A percentile compares a stretch with the other conserved stretches of the same genome.
phyloP scores from a whole-genome alignment of 1,140 invertebrate species.

The Asbolus verrucosus region DNA sequence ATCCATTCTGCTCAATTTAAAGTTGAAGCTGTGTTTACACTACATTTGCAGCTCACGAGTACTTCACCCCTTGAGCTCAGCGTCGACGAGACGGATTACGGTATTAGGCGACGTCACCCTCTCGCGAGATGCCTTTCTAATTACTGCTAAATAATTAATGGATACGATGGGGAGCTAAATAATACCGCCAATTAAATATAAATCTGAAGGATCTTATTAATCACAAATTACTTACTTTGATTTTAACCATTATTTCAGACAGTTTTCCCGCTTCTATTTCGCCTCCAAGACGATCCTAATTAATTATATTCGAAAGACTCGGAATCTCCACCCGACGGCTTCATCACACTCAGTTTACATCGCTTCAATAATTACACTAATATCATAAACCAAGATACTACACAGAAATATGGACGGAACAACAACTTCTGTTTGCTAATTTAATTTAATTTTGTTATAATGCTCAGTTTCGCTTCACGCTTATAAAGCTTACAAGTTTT shows the following conservation, averaged over 20 bases:
- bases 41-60: slow-evolving; percentile 56
- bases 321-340: no score
- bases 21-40: slow-evolving; percentile 60
- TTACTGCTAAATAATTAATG: slow-evolving; percentile 49
- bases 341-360: no score
- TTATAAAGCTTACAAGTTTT: no score
- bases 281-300: slow-evolving; percentile 20
- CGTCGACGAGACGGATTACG: slow-evolving; percentile 44
- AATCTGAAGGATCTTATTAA: slow-evolving; percentile 49
- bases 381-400: no score
- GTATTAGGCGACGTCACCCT: slow-evolving; percentile 42
- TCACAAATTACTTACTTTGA: slow-evolving; percentile 49
- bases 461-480: no score
- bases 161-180: slow-evolving; percentile 44
- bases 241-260: slow-evolving; percentile 46
- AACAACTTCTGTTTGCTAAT: no score
- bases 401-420: no score
- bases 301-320: slow-evolving; percentile 38
- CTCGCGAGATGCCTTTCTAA: slow-evolving; percentile 40
- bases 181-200: slow-evolving; percentile 53
- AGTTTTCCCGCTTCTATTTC: slow-evolving; percentile 11
- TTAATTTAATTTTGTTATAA: no score
- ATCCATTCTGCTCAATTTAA: slow-evolving; percentile 62
- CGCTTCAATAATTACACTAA: no score
- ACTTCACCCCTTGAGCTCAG: slow-evolving; percentile 29